Evolutionary conservation across 2,888 invertebrate genomes (phyloP), one percentile per base, ranked within the genome.

Genomic region (Acholoe squamosa): DNA sequence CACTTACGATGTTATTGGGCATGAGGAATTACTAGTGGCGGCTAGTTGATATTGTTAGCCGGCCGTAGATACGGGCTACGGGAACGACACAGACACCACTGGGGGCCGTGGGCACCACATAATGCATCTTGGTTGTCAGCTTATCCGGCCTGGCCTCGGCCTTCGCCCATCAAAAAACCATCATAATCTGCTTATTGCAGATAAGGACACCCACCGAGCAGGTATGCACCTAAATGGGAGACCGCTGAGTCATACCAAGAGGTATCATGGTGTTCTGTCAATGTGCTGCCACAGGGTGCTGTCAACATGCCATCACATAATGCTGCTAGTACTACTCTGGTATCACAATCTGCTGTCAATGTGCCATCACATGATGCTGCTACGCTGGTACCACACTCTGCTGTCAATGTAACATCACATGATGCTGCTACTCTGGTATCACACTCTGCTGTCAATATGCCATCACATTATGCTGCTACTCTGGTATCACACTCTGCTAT

Each of bases 91-190:
- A 54, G 86, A 31, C 54, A 86, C n/a, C 86, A 86, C 31, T 25
- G 25, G 54, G 86, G 54, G 31, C 86, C 86, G 14, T 22, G 84
- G 84, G 51, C 14, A 28, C 16, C 22, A 10, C 84, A 86, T 86
- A 86, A 86, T 86, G 86, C 86, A 86, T 86, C 86, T 56, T 52
- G 52, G 52, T 86, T 86, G 86, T 86, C 86, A 86, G 86, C 86
- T 86, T 86, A 86, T 86, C 86, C 86, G 52, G 19, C 56, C 86
- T 16, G 86, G 54, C 28, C 56, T n/a, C 22, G 86, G 54, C 86
- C 56, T 25, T 16, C 0, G 0, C n/a, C 54, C 52, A 86, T 86
- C 54, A 86, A 86, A 86, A 86, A 86, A 86, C 52, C 86, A 86
- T 86, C 86, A 52, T 86, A 86, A 86, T 86, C 86, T 86, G 52